phyloP scores from a whole-genome alignment of 2,888 invertebrate genomes.

The Helobdella robusta region DNA sequence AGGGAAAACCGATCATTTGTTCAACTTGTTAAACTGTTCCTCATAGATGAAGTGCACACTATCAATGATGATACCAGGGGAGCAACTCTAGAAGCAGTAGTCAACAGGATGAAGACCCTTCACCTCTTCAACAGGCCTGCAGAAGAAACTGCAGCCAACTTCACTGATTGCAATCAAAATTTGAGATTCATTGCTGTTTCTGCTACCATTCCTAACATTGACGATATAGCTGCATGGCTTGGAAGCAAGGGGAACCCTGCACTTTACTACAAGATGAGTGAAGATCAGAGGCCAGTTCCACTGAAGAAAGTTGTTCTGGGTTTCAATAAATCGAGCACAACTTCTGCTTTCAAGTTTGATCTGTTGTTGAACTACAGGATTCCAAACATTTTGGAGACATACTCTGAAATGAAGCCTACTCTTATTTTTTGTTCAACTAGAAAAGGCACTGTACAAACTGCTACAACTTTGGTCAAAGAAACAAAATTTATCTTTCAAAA shows the following conservation, averaged over 20 bases:
- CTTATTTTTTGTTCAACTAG: constrained; percentile 65
- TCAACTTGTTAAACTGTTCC: constrained; percentile 52
- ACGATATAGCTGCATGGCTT: constrained; percentile 65
- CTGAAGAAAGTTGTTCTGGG: constrained; percentile 65
- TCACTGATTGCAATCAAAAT: not conserved
- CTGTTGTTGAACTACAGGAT: constrained; percentile 67
- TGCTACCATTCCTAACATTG: constrained; percentile 68
- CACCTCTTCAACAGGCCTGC: constrained; percentile 45
- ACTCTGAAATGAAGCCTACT: constrained; percentile 66
- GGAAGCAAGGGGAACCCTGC: constrained; percentile 49
- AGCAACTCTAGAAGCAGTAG: constrained; percentile 67
- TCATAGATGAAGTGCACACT: constrained; percentile 64
- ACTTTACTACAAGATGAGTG: constrained; percentile 55
- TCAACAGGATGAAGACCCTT: constrained; percentile 70
- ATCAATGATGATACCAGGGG: constrained; percentile 64
- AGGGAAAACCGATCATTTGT: constrained; percentile 60
- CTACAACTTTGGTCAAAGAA: constrained; percentile 58
- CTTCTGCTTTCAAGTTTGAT: constrained; percentile 65
- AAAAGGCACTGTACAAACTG: constrained; percentile 64
- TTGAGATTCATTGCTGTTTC: constrained; percentile 65
- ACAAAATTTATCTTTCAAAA: constrained; percentile 54
- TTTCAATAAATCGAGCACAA: constrained; percentile 56
- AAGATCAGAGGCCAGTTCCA: constrained; percentile 64
- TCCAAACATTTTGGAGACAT: constrained; percentile 59
- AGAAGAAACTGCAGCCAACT: constrained; percentile 4